Base-by-base conservation (phyloP, 2,888 invertebrate genomes). In the Boloria selene region DNA sequence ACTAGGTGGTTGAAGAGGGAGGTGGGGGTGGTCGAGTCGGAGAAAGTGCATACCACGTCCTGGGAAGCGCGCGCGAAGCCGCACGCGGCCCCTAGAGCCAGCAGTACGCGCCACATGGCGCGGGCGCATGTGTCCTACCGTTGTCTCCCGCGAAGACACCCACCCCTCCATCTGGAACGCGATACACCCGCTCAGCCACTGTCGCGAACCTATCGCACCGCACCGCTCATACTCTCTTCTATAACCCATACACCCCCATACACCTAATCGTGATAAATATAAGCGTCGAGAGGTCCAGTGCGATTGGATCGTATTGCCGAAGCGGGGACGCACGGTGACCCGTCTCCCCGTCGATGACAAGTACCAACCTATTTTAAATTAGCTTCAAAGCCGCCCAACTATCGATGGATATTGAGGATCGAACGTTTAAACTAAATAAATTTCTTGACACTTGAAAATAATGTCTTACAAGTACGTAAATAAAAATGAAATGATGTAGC, bases 1-100 rank as follows among this genome's bases (percentile, higher is more conserved):
- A 97, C 97, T 78, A 98, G 93, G 87, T 98, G 97, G 89, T 98
- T 97, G 93, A 98, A 96, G 76, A 93, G 93, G 76, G 95, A 96
- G 73, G 93, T 90, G 77, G 95, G 93, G 74, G 94, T 93, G 75
- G 94, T 59, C 92, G 72, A 93, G 85, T 95, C 95, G 88, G 90
- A 84, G 92, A 95, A 96, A 82, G 93, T 93, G 84, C 94, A 93
- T 85, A 96, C 94, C 86, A 95, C 94, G 86, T 95, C 94, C 82
- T 94, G 87, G 86, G 91, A 85, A 88, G 89, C 88, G 92, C 87
- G 86, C 89, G 90, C 89, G 86, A 88, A 87, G 80, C 88, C 88
- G 87, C 92, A 90, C 88, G 90, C 86, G 84, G 90, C 90, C 87
- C 86, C 88, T 84, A 93, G 89, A 88, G 92, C 92, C 92, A 93